Evolutionary conservation across 2,888 invertebrate genomes (phyloP).

Genomic region (Lepetodrilus schrolli): DNA sequence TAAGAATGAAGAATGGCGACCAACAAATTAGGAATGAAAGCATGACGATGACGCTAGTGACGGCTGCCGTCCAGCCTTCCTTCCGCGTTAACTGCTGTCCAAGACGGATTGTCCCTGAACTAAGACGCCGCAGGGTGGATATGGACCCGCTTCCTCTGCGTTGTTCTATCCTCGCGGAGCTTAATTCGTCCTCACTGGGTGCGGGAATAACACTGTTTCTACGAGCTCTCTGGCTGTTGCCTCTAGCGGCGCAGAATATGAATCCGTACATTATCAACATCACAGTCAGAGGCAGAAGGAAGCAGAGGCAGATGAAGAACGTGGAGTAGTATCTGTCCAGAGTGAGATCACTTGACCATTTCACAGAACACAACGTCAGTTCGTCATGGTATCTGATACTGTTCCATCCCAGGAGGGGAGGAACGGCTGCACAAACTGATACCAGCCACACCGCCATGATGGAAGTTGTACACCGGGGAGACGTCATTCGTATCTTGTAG

Average conservation of each 20-base stretch:
- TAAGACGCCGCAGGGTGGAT: conserved; percentile 73
- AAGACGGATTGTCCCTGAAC: conserved; percentile 84
- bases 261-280: conserved; percentile 83
- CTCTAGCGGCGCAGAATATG: conserved; percentile 83
- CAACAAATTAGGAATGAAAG: conserved; percentile 81
- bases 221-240: conserved; percentile 81
- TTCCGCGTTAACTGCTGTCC: conserved; percentile 83
- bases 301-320: conserved; percentile 75
- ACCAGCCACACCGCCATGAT: conserved; percentile 75
- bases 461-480: conserved; percentile 75
- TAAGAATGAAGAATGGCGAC: conserved; percentile 77
- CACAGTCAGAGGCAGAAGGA: conserved; percentile 76
- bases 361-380: conserved; percentile 67
- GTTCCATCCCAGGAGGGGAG: conserved; percentile 72
- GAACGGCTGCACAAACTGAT: conserved; percentile 74
- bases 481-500: conserved; percentile 79
- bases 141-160: conserved; percentile 59
- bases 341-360: conserved; percentile 58
- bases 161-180: conserved; percentile 48
- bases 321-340: conserved; percentile 72
- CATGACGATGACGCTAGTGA: conserved; percentile 87
- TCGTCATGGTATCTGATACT: conserved; percentile 61
- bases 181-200: background rate
- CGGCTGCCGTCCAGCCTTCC: conserved; percentile 91
- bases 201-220: conserved; percentile 76